Percentiles rank a stretch among this genome's conserved stretches.
These are phyloP conservation scores for Drosophila albomicans DNA, from an alignment of 1,140 invertebrate genomes.

Conservation along the genomic window DNA sequence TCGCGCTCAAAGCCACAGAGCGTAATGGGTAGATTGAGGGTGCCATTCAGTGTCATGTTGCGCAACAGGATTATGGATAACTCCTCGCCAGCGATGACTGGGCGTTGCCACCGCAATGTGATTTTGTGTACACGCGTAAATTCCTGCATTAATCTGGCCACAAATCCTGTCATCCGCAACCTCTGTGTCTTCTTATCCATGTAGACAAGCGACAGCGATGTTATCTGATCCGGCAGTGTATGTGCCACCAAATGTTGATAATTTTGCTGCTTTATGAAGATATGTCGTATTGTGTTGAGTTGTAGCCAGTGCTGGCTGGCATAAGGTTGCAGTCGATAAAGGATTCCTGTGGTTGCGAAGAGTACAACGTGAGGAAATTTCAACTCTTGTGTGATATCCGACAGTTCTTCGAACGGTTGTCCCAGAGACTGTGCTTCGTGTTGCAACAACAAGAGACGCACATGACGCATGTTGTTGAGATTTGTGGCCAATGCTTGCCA, in stretches of 20 bases:
- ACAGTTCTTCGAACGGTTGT: constrained; percentile 6
- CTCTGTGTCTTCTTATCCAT: constrained; percentile 7
- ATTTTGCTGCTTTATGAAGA: constrained; percentile 38
- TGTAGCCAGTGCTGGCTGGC: constrained; percentile 27
- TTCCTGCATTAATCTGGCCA: constrained; percentile 45
- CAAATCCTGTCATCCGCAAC: constrained; percentile 35
- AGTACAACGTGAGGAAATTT: constrained; percentile 48
- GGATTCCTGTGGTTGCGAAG: background rate
- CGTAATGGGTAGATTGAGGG: constrained; percentile 52
- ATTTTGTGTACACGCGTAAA: constrained; percentile 52
- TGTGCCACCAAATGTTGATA: constrained; percentile 21
- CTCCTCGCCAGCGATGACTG: constrained; percentile 18
- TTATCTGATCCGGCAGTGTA: constrained; percentile 59
- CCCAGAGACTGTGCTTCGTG: background rate
- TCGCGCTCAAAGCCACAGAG: constrained; percentile 52
- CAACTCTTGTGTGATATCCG: background rate
- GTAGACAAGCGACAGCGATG: constrained; percentile 50
- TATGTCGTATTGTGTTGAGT: background rate
- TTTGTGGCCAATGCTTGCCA: constrained; percentile 57
- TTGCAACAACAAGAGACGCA: constrained; percentile 37
- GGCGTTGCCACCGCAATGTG: constrained; percentile 42
- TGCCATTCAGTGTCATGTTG: constrained; percentile 63
- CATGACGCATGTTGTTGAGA: constrained; percentile 61
- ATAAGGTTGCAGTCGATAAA: constrained; percentile 55
- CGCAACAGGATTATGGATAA: constrained; percentile 46